A percentile compares a stretch with the other conserved stretches of the same genome.
Evolutionary conservation across 2,113 vertebrate species (phyloP).

Genomic region (Pedetes capensis): DNA sequence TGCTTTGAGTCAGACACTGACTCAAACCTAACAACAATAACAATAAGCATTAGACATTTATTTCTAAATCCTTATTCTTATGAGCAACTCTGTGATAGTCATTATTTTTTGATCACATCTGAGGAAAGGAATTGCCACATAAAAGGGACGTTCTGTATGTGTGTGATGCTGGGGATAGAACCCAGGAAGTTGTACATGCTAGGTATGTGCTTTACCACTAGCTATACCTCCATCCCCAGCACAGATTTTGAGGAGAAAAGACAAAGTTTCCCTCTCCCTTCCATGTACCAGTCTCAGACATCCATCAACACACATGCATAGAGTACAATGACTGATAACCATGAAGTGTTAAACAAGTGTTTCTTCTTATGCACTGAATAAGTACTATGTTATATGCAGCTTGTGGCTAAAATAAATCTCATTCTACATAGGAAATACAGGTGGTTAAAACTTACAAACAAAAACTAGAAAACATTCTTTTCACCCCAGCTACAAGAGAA

Average conservation of each 20-base stretch:
- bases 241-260: not conserved
- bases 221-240: no score
- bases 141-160: not conserved
- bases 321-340: not conserved
- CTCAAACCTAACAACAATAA: no score
- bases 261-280: not conserved
- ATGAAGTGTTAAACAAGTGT: conserved; percentile 14
- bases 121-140: not conserved
- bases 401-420: not conserved
- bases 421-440: not conserved
- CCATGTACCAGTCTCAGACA: not conserved
- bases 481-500: not conserved
- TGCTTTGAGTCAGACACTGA: no score
- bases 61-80: not conserved
- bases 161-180: not conserved
- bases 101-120: not conserved
- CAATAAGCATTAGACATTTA: not conserved
- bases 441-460: not conserved
- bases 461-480: conserved; percentile 20
- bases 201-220: no score
- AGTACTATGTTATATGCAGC: not conserved
- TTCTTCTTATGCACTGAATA: not conserved
- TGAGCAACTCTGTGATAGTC: not conserved
- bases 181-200: not conserved
- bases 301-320: not conserved